Evolutionary conservation across 2,888 invertebrate species (phyloP), one percentile per base, ranked within the genome.

Genomic region (Pollenia labialis): DNA sequence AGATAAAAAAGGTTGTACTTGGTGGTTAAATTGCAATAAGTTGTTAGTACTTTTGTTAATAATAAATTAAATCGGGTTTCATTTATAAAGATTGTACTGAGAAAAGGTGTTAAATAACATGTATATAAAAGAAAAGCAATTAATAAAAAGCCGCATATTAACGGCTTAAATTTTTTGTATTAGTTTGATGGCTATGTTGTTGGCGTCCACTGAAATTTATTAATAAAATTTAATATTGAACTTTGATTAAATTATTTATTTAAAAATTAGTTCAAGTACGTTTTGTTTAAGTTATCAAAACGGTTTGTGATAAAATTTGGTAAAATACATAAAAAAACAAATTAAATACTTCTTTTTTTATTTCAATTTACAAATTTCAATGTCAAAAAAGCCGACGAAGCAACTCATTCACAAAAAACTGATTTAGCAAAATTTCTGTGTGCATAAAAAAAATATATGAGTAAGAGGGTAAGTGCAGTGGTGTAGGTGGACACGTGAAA

Each of bases 361-460:
- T 32, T 32, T 32, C 4, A 32, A 79, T 83, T 76, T 79, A 79
- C 69, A 82, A 81, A 85, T 85, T 86, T 88, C 83, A 87, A 84
- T 88, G 88, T 88, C 86, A 88, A 77, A 83, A 85, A 85, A 76
- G 23, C 74, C 68, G 50, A 81, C 60, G 44, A 81, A 83, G 48
- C 56, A 79, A 75, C 66, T 83, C 48, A 68, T 79, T 81, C 56
- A 72, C 64, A 60, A 54, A 56, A 56, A 86, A 80, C 32, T 64
- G 60, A 54, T 74, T 52, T 46, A 68, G 60, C 77, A 74, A 84
- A 87, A 87, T 87, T 84, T 81, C 69, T 76, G 77, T 81, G 72
- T 87, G 58, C 64, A 64, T 77, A 75, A 64, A 83, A 62, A 80
- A 62, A 72, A 42, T 76, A 50, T 23, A 66, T 64, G 64, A 18